Base-by-base conservation (phyloP, 2,888 invertebrate genomes). In the Mythimna loreyi region DNA sequence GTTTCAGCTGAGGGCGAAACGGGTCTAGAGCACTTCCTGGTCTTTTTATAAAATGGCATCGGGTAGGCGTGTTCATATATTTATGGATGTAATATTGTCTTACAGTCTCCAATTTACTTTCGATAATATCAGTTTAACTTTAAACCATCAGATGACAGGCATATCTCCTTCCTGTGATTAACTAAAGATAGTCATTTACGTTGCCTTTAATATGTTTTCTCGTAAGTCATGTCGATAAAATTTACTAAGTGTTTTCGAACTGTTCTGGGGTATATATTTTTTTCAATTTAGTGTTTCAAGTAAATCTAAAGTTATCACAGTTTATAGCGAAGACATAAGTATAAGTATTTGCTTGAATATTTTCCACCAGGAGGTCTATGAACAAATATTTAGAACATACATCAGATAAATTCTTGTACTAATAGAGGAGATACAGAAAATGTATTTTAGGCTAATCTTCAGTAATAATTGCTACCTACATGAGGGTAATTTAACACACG, bases 1-100 rank as follows among this genome's bases (percentile, higher is more conserved):
- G 88, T 91, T 92, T 88, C 89, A 91, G 89, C 86, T 91, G 91
- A 92, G 93, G 92, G 92, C 92, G 89, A 92, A 92, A 93, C 94
- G 83, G 87, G 93, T 93, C 89, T 91, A 87, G 82, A 78, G 60
- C 74, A 93, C 93, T 95, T 95, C 94, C 94, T 94, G 85, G 78
- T 88, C 72, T 84, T 85, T 88, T 85, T 86, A 82, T 83, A 80
- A 86, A 86, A 84, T 82, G 85, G 84, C 86, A 85, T 79, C 84
- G 76, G 83, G 85, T 83, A 83, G 81, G 86, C 85, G 76, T 72
- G 71, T 55, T 57, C 58, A 59, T 72, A 58, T 83, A 78, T 85
- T 79, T 78, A 78, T 73, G 78, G 55, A 60, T 59, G 68, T 71
- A 70, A 76, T 76, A 77, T 74, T 74, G 57, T 76, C 63, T 76